Base-by-base conservation (phyloP, 2,113 vertebrate genomes). In the Grammomys dolichurus region DNA sequence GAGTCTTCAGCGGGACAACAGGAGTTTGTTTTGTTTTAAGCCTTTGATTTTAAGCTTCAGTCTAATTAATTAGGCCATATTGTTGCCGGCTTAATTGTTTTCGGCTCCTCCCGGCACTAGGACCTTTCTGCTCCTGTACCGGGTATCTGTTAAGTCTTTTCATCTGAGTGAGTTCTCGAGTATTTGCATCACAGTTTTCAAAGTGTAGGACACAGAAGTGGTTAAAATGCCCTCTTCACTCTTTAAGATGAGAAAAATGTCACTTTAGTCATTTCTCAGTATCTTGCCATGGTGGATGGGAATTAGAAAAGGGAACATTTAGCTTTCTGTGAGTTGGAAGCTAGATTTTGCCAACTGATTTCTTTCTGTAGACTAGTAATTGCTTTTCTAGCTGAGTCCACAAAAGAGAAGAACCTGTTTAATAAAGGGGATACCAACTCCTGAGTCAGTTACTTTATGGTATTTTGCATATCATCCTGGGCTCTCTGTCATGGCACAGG, bases 121-220 rank as follows among this genome's bases (percentile, higher is more conserved):
- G 24, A 69, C 84, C 94, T 92, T 95, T 96, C 31, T 88, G 0
- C 85, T 93, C 56, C 56, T 85, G 8, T 93, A 91, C 31, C 14
- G 17, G 84, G 31, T 20, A 76, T 87, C 54, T 31, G 67, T 87
- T 78, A 86, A 86, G 22, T 84, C 73, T 75, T 3, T 94, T 91
- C 22, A 89, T 48, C 28, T 89, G 85, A 65, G 84, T 51, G 48
- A 89, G 87, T 92, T 43, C 17, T 93, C 94, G n/a, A 81, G 28
- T 91, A 89, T 96, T 96, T 97, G 82, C 75, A 65, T n/a, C 94
- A 54, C 31, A 67, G 94, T 96, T 78, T 94, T 84, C 69, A 94
- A 75, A 76, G 2, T 43, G 26, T 87, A 69, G 36, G 82, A 93
- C 67, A 33, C 43, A 87, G 69, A 80, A 77, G 48, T 96, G 75